Evolutionary conservation across 1,140 invertebrate species (phyloP).

Genomic region (Eriocheir sinensis): DNA sequence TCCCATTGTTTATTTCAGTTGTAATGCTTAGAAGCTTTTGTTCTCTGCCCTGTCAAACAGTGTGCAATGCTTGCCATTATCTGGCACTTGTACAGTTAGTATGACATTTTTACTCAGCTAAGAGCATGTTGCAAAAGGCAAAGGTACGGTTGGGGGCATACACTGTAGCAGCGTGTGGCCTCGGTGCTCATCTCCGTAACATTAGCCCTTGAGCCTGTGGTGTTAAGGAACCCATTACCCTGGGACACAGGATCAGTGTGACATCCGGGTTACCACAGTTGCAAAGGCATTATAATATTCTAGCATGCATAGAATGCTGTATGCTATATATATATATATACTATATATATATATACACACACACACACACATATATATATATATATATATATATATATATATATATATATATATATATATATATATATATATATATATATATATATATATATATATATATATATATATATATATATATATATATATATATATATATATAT

Average conservation of each 20-base stretch:
- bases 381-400: neutral
- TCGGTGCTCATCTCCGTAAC: neutral
- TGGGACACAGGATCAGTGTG: neutral
- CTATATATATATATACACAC: neutral
- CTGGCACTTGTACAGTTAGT: too few species aligned
- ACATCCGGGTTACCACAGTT: neutral
- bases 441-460: neutral
- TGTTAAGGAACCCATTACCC: neutral
- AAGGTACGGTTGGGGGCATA: too few species aligned
- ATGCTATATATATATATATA: neutral
- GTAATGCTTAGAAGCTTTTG: too few species aligned
- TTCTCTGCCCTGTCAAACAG: too few species aligned
- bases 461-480: neutral
- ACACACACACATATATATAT: slow-evolving; percentile 23
- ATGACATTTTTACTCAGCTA: too few species aligned
- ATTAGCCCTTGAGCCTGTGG: neutral
- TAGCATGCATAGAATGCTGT: neutral
- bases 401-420: neutral
- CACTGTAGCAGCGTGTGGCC: too few species aligned
- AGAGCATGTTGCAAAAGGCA: too few species aligned
- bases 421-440: neutral
- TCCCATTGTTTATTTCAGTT: too few species aligned
- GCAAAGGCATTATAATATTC: neutral
- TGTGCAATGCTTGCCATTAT: too few species aligned
- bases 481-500: neutral